Evolutionary conservation across 2,888 invertebrate species (phyloP), one percentile per base, ranked within the genome.

Genomic region (Dryocosmus kuriphilus): DNA sequence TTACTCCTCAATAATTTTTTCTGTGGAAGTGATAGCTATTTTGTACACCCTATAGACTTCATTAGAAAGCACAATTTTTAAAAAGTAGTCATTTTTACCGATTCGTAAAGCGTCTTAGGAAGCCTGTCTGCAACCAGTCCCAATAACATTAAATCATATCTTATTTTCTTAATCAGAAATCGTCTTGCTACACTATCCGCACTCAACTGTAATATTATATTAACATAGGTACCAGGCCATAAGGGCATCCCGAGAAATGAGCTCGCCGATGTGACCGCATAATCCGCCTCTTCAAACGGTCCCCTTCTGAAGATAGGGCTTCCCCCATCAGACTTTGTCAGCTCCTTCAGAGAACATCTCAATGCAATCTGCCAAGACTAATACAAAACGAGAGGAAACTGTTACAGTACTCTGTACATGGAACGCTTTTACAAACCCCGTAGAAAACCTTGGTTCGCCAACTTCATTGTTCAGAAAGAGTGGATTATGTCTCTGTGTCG

Each of bases 361-460:
- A 11, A 65, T 22, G 38, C 14, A 38, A 65, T 22, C 24, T 22
- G 38, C 14, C 38, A 65, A 8, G 38, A 65, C 4, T 65, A 24
- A 24, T 65, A 1, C 14, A 24, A 19, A 38, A 16, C n/a, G 14
- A 38, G 35, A 9, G 65, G 65, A 3, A 24, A 24, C 24, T 11
- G n/a, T 41, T 38, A 22, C 9, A 38, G 6, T 2, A 6, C 1
- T 4, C 14, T 22, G 14, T 65, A 41, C 7, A 65, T 41, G 0
- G 22, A 16, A 38, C 9, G 14, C 5, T 65, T 32, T 22, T 38
- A 41, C 38, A 11, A 22, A 38, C 22, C 22, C 63, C 35, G 63
- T 6, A 62, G 30, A 38, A 65, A 65, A 38, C 63, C 38, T 22
- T 65, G 63, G 35, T 65, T 65, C 9, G 22, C 63, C 22, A n/a